A percentile compares a stretch with the other conserved stretches of the same genome.
Conservation (phyloP, 2,888 invertebrate species). For the Strigamia maritima region DNA sequence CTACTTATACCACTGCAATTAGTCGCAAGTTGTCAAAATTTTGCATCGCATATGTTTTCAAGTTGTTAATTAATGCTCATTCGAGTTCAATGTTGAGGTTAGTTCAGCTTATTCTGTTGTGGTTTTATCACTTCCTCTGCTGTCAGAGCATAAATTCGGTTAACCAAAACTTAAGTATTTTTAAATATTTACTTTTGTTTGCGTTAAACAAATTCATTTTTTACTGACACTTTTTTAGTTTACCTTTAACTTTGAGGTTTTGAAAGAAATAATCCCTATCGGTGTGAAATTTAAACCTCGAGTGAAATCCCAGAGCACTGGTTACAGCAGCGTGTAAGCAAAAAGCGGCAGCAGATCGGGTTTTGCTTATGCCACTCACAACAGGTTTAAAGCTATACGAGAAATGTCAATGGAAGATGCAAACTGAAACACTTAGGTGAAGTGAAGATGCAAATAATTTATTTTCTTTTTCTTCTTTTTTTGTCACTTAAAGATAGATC, state of each 20-base stretch:
- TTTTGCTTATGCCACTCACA: background rate
- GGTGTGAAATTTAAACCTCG: background rate
- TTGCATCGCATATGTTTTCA: no score
- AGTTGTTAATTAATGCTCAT: no score
- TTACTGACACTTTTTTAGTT: background rate
- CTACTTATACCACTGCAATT: no score
- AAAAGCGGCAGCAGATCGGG: background rate
- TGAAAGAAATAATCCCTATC: background rate
- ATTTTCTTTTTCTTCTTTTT: background rate
- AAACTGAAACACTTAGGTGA: background rate
- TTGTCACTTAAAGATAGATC: background rate
- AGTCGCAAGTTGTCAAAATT: no score
- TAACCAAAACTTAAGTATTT: no score
- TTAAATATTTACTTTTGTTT: no score
- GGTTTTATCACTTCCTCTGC: no score
- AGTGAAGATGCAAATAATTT: slow-evolving; percentile 4
- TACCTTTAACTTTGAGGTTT: background rate
- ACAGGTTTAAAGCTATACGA: background rate
- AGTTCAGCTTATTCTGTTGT: no score
- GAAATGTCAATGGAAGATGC: background rate
- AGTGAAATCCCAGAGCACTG: background rate
- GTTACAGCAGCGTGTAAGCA: background rate
- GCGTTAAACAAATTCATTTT: no score
- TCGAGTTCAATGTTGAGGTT: no score
- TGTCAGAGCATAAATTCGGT: no score